A percentile compares a stretch with the other conserved stretches of the same genome.
Evolutionary conservation across 2,888 invertebrate genomes (phyloP).

Genomic region (Mimas tiliae): DNA sequence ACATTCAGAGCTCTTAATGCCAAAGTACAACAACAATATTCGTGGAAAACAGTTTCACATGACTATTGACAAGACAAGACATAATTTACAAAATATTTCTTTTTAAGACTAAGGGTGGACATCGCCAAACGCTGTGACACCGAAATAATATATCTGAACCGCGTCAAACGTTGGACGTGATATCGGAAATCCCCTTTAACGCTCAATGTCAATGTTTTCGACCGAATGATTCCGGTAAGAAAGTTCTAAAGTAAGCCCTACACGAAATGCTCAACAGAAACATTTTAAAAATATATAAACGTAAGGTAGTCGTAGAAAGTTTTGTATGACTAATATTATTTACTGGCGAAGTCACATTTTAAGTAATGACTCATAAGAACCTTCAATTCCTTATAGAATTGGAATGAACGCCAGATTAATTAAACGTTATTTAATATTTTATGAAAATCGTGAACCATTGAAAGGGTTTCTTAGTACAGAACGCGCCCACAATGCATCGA

Average conservation of each 20-base stretch:
- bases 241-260: not conserved
- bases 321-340: not conserved
- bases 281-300: not conserved
- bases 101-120: not conserved
- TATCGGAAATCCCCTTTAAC: not conserved
- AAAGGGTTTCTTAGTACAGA: not conserved
- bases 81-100: not conserved
- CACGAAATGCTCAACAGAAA: not conserved
- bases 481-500: conserved; percentile 5
- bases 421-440: not conserved
- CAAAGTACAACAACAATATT: not conserved
- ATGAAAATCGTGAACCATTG: not conserved
- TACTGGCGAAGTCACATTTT: not conserved
- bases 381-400: not conserved
- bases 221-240: conserved; percentile 1
- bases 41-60: conserved; percentile 6
- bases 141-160: not conserved
- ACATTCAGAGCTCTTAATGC: not conserved
- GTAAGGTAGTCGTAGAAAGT: too few species aligned
- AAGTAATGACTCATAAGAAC: not conserved
- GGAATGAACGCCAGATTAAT: conserved; percentile 1
- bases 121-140: not conserved
- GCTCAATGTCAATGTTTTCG: conserved; percentile 14
- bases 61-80: not conserved
- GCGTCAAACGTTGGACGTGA: not conserved